Base-by-base conservation (phyloP, 2,113 vertebrate genomes). In the Camelus dromedarius region DNA sequence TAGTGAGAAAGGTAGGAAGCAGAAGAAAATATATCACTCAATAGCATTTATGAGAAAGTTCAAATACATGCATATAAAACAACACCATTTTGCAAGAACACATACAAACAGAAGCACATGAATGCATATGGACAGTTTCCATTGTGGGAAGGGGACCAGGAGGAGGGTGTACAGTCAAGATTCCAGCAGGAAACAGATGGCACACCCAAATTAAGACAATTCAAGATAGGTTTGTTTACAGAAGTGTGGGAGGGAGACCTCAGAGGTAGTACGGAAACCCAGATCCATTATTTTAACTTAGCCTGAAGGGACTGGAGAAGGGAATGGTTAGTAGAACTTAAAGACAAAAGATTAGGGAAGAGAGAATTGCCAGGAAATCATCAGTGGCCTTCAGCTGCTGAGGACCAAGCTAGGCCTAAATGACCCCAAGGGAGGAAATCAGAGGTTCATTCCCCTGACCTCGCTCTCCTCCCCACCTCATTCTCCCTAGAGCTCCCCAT, bases 1-100 rank as follows among this genome's bases (percentile, higher is more conserved):
- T 87, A 83, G 64, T 13, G 64, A 87, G 94, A 84, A 93, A 97
- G 83, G 69, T 80, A 80, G 96, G 69, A 93, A 79, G 54, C 73
- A 56, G 76, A 87, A 52, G 52, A 77, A 82, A 89, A 83, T 76
- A 22, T 38, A 8, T 64, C 90, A 91, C 38, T 85, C 76, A 46
- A 16, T 67, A 85, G 38, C 30, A 30, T 88, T 89, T 91, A 81
- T 92, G 85, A 76, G 77, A 86, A 79, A 76, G 79, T 87, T 87
- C 62, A 89, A 83, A 70, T 24, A 58, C 30, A 32, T 19, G 56
- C 50, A 26, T 54, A 22, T 50, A 64, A 84, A 90, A 42, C 54
- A 91, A 11, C 3, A 26, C 9, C 0, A 0, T 46, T 96, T 89
- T 92, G 64, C 88, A 54, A 54, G 77, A 81, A 75, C 20, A 12